These are phyloP conservation scores for Paragorgia papillata DNA, from an alignment of 92 coral and sea anemone species.

Conservation along the genomic window DNA sequence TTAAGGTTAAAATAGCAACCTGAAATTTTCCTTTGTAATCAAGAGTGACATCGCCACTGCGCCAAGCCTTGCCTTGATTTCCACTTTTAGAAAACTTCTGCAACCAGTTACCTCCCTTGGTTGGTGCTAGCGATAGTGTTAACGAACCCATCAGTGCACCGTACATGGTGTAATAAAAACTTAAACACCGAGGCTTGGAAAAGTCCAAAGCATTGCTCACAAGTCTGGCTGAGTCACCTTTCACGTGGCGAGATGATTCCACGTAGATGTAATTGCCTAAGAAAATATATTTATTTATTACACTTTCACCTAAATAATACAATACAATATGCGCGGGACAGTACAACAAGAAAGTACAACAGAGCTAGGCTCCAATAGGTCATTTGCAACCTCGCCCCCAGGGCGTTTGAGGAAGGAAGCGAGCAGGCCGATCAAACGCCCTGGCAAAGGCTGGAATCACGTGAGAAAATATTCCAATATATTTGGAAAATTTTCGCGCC, in stretches of 20 bases:
- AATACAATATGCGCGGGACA: neutral
- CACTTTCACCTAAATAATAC: neutral
- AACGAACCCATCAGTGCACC: conserved; percentile 71
- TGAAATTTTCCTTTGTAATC: conserved; percentile 55
- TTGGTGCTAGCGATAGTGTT: conserved; percentile 51
- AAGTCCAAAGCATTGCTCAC: conserved; percentile 7
- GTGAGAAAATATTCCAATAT: no score
- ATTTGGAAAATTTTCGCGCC: no score
- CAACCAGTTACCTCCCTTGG: conserved; percentile 33
- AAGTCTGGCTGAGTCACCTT: conserved; percentile 66
- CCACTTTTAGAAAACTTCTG: conserved; percentile 65
- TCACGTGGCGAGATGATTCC: conserved; percentile 62
- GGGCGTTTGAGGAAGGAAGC: no score
- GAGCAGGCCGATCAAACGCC: no score
- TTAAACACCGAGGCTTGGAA: conserved; percentile 68
- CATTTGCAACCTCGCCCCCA: no score
- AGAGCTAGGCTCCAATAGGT: no score
- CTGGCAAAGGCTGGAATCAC: no score
- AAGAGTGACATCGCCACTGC: conserved; percentile 62
- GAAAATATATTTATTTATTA: neutral
- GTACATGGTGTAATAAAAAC: conserved; percentile 81
- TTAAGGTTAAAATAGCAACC: no score
- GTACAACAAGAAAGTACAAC: no score
- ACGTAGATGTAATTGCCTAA: conserved; percentile 79
- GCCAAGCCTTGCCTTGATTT: conserved; percentile 77